Conservation (phyloP, 2,888 invertebrate genomes). For the Malthinus seriepunctatus region DNA sequence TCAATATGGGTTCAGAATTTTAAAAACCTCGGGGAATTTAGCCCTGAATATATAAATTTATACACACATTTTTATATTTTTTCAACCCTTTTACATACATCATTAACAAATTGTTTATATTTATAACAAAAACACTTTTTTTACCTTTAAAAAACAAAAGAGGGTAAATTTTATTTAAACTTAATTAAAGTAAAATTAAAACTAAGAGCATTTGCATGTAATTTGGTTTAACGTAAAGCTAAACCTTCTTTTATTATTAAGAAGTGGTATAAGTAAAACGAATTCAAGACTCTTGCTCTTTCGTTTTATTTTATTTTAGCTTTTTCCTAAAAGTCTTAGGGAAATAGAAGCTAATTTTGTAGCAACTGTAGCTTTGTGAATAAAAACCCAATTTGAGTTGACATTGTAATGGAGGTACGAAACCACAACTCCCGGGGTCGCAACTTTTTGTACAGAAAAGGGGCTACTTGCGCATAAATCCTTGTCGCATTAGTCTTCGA, state of each 20-base stretch:
- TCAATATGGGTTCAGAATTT: conserved; percentile 17
- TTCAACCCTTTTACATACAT: too few species aligned
- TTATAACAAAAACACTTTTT: too few species aligned
- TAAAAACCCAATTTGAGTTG: conserved; percentile 32
- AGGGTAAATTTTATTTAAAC: too few species aligned
- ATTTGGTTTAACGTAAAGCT: conserved; percentile 4
- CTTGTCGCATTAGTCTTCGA: conserved; percentile 34
- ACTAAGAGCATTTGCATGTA: conserved; percentile 7
- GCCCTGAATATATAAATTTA: background rate
- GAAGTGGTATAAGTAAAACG: conserved; percentile 5
- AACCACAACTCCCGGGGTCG: conserved; percentile 23
- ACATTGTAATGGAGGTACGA: conserved; percentile 32
- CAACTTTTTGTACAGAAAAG: conserved; percentile 35
- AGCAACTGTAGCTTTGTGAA: conserved; percentile 27
- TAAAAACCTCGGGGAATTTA: conserved; percentile 14
- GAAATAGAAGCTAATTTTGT: conserved; percentile 20
- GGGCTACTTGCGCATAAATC: conserved; percentile 37
- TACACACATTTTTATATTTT: too few species aligned
- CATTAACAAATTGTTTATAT: too few species aligned
- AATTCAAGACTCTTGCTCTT: background rate
- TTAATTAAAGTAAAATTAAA: conserved; percentile 6
- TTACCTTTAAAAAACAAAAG: too few species aligned
- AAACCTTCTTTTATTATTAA: conserved; percentile 5
- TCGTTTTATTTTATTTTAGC: conserved; percentile 4
- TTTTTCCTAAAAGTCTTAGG: background rate